Evolutionary conservation across 1,140 invertebrate genomes (phyloP).

Genomic region (Temnothorax nylanderi): DNA sequence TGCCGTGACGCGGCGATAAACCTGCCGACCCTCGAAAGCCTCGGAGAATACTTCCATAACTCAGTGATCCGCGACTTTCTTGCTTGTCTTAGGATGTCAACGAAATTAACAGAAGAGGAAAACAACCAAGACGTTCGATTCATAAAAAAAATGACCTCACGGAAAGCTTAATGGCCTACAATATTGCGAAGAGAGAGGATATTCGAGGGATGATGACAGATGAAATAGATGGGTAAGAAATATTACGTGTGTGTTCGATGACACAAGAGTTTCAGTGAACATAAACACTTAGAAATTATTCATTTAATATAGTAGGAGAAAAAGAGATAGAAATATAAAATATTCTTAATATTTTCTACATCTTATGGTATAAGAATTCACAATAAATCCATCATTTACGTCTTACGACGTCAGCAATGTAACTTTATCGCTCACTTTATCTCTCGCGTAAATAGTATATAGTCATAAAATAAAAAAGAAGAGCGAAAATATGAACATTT

Average conservation of each 20-base stretch:
- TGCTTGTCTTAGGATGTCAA: slow-evolving; percentile 11
- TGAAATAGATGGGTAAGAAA: background rate
- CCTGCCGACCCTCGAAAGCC: slow-evolving; percentile 14
- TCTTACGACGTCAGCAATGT: background rate
- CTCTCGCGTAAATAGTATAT: slow-evolving; percentile 26
- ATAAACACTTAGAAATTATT: background rate
- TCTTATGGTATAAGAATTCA: background rate
- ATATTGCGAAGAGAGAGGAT: background rate
- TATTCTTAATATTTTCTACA: background rate
- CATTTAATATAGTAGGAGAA: background rate
- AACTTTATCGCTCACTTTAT: slow-evolving; percentile 20
- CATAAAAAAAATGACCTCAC: background rate
- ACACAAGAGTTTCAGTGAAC: background rate
- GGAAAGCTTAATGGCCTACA: background rate
- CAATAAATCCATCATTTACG: background rate
- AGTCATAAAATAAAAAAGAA: slow-evolving; percentile 20
- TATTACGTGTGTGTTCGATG: background rate
- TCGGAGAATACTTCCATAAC: slow-evolving; percentile 45
- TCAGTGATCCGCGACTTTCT: slow-evolving; percentile 40
- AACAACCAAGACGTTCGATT: background rate
- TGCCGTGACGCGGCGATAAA: slow-evolving; percentile 20
- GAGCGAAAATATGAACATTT: slow-evolving; percentile 15
- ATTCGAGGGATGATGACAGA: background rate
- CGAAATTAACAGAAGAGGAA: slow-evolving; percentile 34
- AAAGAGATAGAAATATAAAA: background rate